Percentiles rank a stretch among this genome's conserved stretches.
Conservation (phyloP, 1,140 invertebrate genomes). For the Pseudomyrmex gracilis region DNA sequence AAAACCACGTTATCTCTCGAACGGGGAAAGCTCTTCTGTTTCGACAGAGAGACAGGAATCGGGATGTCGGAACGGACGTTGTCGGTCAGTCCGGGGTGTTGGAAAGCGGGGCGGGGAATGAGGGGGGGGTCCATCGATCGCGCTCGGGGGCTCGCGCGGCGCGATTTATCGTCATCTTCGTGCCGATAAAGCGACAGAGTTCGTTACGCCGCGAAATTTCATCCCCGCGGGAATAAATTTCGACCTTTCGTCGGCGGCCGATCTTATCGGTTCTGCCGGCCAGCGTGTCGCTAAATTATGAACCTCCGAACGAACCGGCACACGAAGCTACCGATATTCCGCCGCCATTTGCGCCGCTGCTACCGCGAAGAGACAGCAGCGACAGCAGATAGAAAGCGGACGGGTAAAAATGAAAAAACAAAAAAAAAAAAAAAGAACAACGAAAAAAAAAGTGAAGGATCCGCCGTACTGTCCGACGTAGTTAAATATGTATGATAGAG, state of each 20-base stretch:
- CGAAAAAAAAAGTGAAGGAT: conserved; percentile 23
- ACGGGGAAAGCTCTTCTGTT: conserved; percentile 9
- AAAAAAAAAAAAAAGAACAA: background rate
- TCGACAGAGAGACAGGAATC: conserved; percentile 40
- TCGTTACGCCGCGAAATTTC: conserved; percentile 61
- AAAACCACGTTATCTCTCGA: conserved; percentile 46
- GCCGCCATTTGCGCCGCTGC: background rate
- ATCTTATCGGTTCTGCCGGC: conserved; percentile 46
- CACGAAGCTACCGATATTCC: conserved; percentile 49
- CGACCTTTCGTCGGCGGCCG: conserved; percentile 45
- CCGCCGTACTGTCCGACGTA: conserved; percentile 43
- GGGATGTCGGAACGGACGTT: conserved; percentile 51
- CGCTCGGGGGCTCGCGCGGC: background rate
- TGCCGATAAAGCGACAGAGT: conserved; percentile 59
- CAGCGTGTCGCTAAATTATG: conserved; percentile 54
- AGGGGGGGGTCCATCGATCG: conserved; percentile 26
- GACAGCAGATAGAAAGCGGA: conserved; percentile 45
- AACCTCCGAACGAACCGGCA: conserved; percentile 22
- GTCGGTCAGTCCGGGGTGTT: conserved; percentile 12
- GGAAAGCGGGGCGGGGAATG: too few species aligned
- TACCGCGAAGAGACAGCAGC: background rate
- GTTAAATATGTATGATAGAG: conserved; percentile 60
- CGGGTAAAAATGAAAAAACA: background rate
- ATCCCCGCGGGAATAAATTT: conserved; percentile 59
- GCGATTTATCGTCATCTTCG: conserved; percentile 60